Base-by-base conservation (phyloP, 2,888 invertebrate species). In the Dichetophora obliterata region DNA sequence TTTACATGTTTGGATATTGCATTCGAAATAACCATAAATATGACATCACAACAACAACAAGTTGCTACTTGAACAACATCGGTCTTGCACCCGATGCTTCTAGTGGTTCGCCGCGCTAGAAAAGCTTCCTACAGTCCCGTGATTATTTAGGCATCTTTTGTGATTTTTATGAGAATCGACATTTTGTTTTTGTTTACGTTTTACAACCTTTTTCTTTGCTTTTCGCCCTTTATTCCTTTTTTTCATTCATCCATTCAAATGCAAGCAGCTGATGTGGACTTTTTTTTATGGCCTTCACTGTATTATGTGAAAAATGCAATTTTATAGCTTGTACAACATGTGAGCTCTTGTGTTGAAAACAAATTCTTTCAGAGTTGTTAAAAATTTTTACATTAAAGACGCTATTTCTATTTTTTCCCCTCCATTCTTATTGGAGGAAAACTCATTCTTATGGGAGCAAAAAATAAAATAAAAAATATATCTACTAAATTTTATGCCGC, bases 271-370 rank as follows among this genome's bases (percentile, higher is more conserved):
- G 19, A 22, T 22, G 34, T 59, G 59, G 34, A 61, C 48, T 3
- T 16, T 75, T n/a, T 77, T 79, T 79, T 79, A 79, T 75, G 76
- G 65, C 72, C 75, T 50, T 69, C 75, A 37, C 73, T 79, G 82
- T 83, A 85, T 84, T 83, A 86, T 86, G 86, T 86, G 87, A 86
- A 85, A 86, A 86, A 87, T 86, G 85, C 86, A 84, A 86, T 86
- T 86, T 87, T 85, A 87, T 86, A 83, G 85, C 83, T 85, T 86
- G 85, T 87, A 85, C 85, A 86, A 86, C 85, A 86, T 83, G 83
- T 84, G 82, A 82, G 82, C 82, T 83, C 85, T 82, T 81, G 81
- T 82, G 82, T 82, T 79, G 80, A 77, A 80, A 80, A 82, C 81
- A 79, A 77, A 78, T 61, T 65, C 43, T 74, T 75, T 65, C 48